Percentiles rank a stretch among this genome's conserved stretches.
Conservation (phyloP, 2,113 vertebrate genomes). For the Ia io region DNA sequence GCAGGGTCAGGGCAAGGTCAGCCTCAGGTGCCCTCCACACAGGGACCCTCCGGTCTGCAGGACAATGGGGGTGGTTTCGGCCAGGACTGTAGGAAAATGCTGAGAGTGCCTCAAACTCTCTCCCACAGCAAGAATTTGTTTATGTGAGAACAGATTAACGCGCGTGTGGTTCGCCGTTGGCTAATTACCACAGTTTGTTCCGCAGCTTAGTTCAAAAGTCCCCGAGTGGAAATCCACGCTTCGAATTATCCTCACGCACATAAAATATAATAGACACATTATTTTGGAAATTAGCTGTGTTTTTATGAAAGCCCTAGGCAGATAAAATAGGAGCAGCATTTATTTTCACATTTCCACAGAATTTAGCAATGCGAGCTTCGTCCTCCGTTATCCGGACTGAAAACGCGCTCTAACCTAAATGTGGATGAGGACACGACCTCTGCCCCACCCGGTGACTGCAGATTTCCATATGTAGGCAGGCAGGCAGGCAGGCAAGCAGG, state of each 20-base stretch:
- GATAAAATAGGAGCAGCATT: constrained; percentile 44
- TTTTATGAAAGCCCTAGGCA: constrained; percentile 71
- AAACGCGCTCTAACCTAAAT: constrained; percentile 50
- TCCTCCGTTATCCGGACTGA: constrained; percentile 27
- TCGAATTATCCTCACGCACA: constrained; percentile 63
- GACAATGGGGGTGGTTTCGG: background rate
- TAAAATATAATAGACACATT: constrained; percentile 73
- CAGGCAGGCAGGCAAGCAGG: too few species aligned
- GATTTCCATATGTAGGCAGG: too few species aligned
- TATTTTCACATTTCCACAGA: constrained; percentile 56
- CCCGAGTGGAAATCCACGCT: constrained; percentile 64
- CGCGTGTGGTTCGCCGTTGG: constrained; percentile 46
- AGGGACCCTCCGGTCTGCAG: background rate
- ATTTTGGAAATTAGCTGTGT: constrained; percentile 72
- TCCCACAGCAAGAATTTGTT: constrained; percentile 10
- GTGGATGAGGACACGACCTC: constrained; percentile 38
- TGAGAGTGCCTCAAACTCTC: background rate
- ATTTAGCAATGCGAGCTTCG: constrained; percentile 61
- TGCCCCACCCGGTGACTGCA: background rate
- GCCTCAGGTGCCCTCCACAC: background rate
- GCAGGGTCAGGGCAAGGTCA: background rate
- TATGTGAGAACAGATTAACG: constrained; percentile 46
- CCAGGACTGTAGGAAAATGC: background rate
- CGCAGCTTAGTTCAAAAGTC: constrained; percentile 70
- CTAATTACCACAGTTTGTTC: constrained; percentile 69